A percentile compares a stretch with the other conserved stretches of the same genome.
phyloP scores from a whole-genome alignment of 2,113 vertebrate species.

The Nipponia nippon region DNA sequence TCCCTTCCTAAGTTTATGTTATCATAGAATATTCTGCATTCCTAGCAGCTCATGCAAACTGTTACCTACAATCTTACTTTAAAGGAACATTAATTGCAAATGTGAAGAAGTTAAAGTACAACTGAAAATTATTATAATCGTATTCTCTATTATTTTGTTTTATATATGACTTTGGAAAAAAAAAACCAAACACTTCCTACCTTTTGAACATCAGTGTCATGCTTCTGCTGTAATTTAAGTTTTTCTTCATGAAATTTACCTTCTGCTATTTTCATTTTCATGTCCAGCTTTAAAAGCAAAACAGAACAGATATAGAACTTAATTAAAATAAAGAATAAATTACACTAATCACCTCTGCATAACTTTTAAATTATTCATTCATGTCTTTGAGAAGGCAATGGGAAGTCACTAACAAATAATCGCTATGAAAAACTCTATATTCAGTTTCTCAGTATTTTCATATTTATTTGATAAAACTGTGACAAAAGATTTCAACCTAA shows the following conservation, averaged over 20 bases:
- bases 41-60: not conserved
- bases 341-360: not conserved
- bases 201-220: constrained; percentile 90
- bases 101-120: not conserved
- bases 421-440: not conserved
- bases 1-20: not conserved
- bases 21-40: not conserved
- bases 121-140: not conserved
- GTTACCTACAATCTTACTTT: not conserved
- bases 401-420: not conserved
- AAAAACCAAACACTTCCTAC: constrained; percentile 57
- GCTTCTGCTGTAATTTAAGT: constrained; percentile 89
- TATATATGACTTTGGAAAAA: not conserved
- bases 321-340: constrained; percentile 20
- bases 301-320: not conserved
- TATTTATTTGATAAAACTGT: not conserved
- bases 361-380: not conserved
- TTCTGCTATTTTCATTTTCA: constrained; percentile 87
- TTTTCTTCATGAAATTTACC: constrained; percentile 91
- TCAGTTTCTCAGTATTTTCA: not conserved
- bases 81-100: not conserved
- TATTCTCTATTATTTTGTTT: not conserved
- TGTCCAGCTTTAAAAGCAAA: constrained; percentile 77
- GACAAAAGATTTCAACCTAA: not conserved
- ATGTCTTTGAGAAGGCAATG: not conserved